These are phyloP conservation scores for Agonopterix alstromeriana DNA, from an alignment of 2,888 invertebrate species.

Conservation along the genomic window DNA sequence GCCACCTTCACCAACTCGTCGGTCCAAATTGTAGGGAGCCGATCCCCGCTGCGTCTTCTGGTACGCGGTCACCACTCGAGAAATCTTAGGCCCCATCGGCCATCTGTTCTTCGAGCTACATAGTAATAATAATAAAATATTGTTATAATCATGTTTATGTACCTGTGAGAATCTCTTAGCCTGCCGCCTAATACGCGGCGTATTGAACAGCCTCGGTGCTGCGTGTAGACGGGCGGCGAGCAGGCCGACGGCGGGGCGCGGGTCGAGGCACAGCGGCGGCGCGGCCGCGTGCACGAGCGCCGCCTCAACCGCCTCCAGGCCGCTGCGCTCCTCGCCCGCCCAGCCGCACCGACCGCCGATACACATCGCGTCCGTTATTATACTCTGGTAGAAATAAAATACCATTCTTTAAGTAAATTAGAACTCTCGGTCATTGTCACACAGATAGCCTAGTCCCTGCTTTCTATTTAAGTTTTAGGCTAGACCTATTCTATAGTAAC, in stretches of 20 bases:
- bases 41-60: too few species aligned
- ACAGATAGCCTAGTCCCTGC: too few species aligned
- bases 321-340: slow-evolving; percentile 85
- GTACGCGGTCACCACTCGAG: too few species aligned
- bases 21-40: too few species aligned
- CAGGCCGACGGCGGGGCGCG: slow-evolving; percentile 87
- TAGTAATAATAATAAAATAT: too few species aligned
- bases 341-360: slow-evolving; percentile 76
- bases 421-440: too few species aligned
- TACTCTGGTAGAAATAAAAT: slow-evolving; percentile 60
- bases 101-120: too few species aligned
- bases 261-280: slow-evolving; percentile 92
- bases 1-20: too few species aligned
- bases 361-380: slow-evolving; percentile 80
- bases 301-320: slow-evolving; percentile 82
- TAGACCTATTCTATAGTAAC: too few species aligned
- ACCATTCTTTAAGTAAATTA: not conserved
- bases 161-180: slow-evolving; percentile 88
- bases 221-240: slow-evolving; percentile 86
- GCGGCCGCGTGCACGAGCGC: slow-evolving; percentile 90
- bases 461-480: too few species aligned
- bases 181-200: slow-evolving; percentile 83
- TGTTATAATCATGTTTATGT: slow-evolving; percentile 12
- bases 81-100: too few species aligned
- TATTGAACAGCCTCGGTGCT: slow-evolving; percentile 83